These are phyloP conservation scores for Achlya flavicornis DNA, from an alignment of 2,888 invertebrate species.

Conservation along the genomic window DNA sequence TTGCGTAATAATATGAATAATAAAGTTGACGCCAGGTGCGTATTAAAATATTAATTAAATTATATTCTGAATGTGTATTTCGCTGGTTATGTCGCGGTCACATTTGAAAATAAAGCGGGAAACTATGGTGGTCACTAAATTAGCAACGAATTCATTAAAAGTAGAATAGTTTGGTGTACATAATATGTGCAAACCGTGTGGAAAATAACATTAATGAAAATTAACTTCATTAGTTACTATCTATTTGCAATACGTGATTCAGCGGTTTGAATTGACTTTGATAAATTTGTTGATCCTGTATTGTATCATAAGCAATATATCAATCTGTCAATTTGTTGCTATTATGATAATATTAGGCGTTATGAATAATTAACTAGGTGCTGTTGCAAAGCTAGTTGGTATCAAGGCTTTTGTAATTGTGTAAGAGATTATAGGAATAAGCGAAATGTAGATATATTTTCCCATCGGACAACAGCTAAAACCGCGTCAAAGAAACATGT, in stretches of 20 bases:
- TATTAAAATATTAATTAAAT: slow-evolving; percentile 26
- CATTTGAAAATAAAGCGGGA: neutral
- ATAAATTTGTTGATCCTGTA: neutral
- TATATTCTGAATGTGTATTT: slow-evolving; percentile 8
- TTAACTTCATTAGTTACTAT: neutral
- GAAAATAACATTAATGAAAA: neutral
- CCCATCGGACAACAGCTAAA: slow-evolving; percentile 11
- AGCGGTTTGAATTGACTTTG: neutral
- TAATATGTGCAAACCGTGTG: neutral
- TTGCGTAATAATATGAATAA: slow-evolving; percentile 45
- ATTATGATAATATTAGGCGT: slow-evolving; percentile 1
- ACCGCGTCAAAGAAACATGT: slow-evolving; percentile 27
- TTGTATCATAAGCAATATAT: neutral
- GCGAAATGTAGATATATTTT: neutral
- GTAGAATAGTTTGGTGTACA: neutral
- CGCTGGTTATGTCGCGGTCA: neutral
- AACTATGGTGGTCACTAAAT: neutral
- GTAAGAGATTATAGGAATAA: neutral
- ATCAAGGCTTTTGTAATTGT: neutral
- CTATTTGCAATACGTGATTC: neutral
- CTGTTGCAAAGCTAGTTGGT: neutral
- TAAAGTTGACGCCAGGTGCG: slow-evolving; percentile 40
- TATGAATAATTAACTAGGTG: neutral
- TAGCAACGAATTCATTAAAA: neutral
- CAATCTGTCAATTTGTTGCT: slow-evolving; percentile 9